Evolutionary conservation across 2,888 invertebrate genomes (phyloP), one percentile per base, ranked within the genome.

Genomic region (Mallateleia sp.): DNA sequence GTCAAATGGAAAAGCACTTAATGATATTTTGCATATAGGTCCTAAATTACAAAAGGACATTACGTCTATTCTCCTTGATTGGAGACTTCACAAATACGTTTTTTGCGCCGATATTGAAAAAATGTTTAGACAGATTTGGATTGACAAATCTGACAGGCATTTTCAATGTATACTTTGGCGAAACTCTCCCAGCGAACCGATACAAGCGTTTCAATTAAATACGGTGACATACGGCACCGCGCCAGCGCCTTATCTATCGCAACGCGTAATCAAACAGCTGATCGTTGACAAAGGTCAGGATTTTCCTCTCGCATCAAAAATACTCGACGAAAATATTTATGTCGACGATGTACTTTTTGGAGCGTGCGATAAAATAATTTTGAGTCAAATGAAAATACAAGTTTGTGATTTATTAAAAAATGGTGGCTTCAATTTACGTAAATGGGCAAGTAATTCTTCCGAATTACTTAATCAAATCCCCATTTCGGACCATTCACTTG

Each of bases 161-260:
- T 34, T 18, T 11, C 58, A 34, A 18, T 34, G 58, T n/a, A 58
- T 58, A 15, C n/a, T 58, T 5, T 34, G 58, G 58, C 28, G 6
- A 7, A 34, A 58, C 18, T 9, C 28, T 15, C 9, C 14, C 3
- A 18, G n/a, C 5, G 15, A 32, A 34, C 32, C 11, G 9, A 50
- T 47, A n/a, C 28, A n/a, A 6, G 34, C 28, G 28, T 28, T 28
- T 28, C 5, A 58, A 32, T 18, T 58, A 20, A n/a, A 28, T 5
- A 58, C 58, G 14, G 58, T 58, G 1, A 58, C 58, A 9, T 58
- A 58, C n/a, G 58, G 58, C 18, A 28, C 34, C 4, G 58, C 58
- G 2, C 9, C 24, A 7, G 34, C 58, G 2, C 28, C 34, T 34
- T 58, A 24, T 11, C 32, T 32, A 8, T 4, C 58, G 7, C 14